Percentiles rank a stretch among this genome's conserved stretches.
phyloP scores from a whole-genome alignment of 1,140 invertebrate species.

The Ceratina calcarata region DNA sequence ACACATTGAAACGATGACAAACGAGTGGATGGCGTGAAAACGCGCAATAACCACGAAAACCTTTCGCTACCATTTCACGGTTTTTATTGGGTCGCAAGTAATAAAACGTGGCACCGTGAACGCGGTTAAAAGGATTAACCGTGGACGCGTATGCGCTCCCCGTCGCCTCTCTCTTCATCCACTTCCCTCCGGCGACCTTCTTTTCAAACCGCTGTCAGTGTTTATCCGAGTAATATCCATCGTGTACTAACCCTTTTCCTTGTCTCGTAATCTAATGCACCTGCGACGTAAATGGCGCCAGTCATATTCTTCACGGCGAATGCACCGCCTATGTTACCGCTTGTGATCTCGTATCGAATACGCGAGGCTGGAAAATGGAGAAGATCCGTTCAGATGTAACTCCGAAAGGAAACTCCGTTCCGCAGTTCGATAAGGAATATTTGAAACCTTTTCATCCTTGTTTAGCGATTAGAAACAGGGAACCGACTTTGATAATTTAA shows the following conservation, averaged over 20 bases:
- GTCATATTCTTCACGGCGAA: conserved; percentile 99
- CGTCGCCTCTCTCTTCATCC: neutral
- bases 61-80: conserved; percentile 15
- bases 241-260: conserved; percentile 87
- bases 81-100: neutral
- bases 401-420: neutral
- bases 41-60: conserved; percentile 7
- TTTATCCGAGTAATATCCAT: conserved; percentile 27
- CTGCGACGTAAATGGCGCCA: conserved; percentile 97
- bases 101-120: neutral
- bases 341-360: conserved; percentile 99
- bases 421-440: neutral
- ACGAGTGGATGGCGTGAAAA: neutral
- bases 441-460: too few species aligned
- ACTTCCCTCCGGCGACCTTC: too few species aligned
- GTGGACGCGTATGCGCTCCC: too few species aligned
- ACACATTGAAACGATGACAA: conserved; percentile 18
- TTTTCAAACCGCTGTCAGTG: neutral
- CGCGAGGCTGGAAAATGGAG: conserved; percentile 90
- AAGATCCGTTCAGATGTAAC: conserved; percentile 10
- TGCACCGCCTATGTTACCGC: conserved; percentile 98
- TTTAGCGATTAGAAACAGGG: neutral
- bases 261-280: conserved; percentile 95
- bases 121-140: conserved; percentile 37
- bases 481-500: too few species aligned